phyloP scores from a whole-genome alignment of 2,113 vertebrate genomes.

The Corythornis madagascariensis region DNA sequence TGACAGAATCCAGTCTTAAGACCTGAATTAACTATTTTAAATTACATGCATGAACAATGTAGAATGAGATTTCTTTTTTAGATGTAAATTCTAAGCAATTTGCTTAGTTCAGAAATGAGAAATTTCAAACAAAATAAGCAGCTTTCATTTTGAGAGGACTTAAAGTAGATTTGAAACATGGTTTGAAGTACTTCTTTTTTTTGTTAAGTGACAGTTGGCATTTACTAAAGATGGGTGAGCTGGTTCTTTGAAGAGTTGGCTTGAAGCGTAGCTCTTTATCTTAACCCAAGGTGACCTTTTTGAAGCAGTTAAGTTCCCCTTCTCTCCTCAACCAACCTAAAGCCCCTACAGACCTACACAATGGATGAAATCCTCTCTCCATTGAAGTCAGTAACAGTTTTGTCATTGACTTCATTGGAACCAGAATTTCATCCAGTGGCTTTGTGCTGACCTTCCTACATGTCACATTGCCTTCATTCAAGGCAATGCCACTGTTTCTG shows the following conservation, averaged over 20 bases:
- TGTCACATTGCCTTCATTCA: conserved; percentile 1
- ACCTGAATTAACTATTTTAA: neutral
- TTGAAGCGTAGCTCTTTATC: conserved; percentile 57
- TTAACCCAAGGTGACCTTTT: conserved; percentile 59
- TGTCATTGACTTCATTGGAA: conserved; percentile 35
- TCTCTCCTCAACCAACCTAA: conserved; percentile 15
- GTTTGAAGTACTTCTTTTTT: conserved; percentile 34
- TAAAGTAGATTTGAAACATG: conserved; percentile 26
- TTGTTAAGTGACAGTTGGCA: conserved; percentile 35
- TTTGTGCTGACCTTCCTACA: conserved; percentile 29
- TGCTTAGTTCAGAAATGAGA: neutral
- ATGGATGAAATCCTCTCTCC: conserved; percentile 33
- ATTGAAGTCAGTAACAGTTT: conserved; percentile 23
- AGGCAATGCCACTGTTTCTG: neutral
- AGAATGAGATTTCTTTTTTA: conserved; percentile 14
- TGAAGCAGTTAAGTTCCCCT: conserved; percentile 55
- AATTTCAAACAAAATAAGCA: conserved; percentile 14
- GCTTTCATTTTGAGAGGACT: conserved; percentile 23
- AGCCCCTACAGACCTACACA: conserved; percentile 37
- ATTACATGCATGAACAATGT: neutral
- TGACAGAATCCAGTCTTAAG: neutral
- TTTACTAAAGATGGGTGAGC: conserved; percentile 56
- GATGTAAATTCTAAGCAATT: conserved; percentile 17
- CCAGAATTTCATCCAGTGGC: conserved; percentile 28
- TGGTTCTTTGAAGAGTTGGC: conserved; percentile 55